Percentiles rank a stretch among this genome's conserved stretches.
Conservation (phyloP, 2,797 vertebrate genomes). For the Bovichtus diacanthus region DNA sequence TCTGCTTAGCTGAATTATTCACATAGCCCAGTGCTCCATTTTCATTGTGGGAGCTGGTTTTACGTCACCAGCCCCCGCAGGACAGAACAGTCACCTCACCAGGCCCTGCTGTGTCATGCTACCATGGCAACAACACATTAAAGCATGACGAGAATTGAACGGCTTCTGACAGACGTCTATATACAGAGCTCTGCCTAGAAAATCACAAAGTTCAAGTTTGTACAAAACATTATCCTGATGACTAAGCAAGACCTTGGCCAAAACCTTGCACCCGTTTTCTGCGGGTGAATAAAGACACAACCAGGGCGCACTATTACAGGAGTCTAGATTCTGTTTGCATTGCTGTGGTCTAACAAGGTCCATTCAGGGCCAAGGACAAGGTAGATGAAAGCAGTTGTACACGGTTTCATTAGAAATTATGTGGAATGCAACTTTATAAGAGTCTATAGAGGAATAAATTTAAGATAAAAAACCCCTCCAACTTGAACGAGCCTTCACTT, state of each 20-base stretch:
- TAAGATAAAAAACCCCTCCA: not conserved
- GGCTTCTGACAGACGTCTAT: conserved; percentile 21
- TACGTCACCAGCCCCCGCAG: conserved; percentile 62
- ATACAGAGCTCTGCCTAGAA: conserved; percentile 1
- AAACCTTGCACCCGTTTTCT: not conserved
- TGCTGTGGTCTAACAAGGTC: not conserved
- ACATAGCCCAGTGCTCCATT: conserved; percentile 66
- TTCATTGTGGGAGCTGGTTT: conserved; percentile 68
- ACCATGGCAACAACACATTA: conserved; percentile 72
- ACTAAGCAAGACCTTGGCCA: not conserved
- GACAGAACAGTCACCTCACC: conserved; percentile 60
- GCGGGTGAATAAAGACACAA: not conserved
- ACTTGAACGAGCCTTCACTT: not conserved
- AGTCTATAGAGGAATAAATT: not conserved
- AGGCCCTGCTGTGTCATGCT: conserved; percentile 68
- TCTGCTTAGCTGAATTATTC: conserved; percentile 78
- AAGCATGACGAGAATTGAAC: conserved; percentile 40
- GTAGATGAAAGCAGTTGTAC: not conserved
- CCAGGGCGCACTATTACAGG: not conserved
- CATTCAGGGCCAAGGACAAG: not conserved
- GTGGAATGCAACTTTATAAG: not conserved
- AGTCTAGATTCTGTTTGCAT: not conserved
- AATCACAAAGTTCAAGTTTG: conserved; percentile 9
- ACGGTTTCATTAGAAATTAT: not conserved
- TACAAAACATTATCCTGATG: not conserved